A percentile compares a stretch with the other conserved stretches of the same genome.
Evolutionary conservation across 2,888 invertebrate species (phyloP).

Genomic region (Megaustenia siamemsis): DNA sequence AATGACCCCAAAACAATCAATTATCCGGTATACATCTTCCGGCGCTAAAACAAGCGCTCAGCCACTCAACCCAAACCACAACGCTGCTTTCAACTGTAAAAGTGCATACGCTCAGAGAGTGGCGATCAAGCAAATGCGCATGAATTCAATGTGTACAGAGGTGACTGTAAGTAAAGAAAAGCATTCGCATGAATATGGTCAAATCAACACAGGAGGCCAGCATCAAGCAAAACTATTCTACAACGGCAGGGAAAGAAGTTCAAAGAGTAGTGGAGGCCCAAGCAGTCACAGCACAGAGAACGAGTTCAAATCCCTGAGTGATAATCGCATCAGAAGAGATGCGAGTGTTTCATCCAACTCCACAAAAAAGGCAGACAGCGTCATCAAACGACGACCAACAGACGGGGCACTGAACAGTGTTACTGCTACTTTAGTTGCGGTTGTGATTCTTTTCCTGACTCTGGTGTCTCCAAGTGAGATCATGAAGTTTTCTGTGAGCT

Average conservation of each 20-base stretch:
- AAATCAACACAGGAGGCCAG: background rate
- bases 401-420: constrained; percentile 76
- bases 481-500: constrained; percentile 70
- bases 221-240: background rate
- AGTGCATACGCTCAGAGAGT: background rate
- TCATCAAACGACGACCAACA: constrained; percentile 54
- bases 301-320: background rate
- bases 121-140: background rate
- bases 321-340: background rate
- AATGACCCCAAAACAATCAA: constrained; percentile 52
- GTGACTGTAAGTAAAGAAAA: background rate
- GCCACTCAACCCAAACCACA: background rate
- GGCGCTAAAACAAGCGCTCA: constrained; percentile 5
- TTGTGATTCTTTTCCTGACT: constrained; percentile 75
- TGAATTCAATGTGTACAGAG: background rate
- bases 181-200: background rate
- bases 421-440: constrained; percentile 76
- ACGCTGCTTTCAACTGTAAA: background rate
- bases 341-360: background rate
- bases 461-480: constrained; percentile 78
- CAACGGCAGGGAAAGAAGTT: background rate
- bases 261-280: background rate
- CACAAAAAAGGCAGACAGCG: background rate
- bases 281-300: constrained; percentile 23
- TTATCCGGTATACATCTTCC: constrained; percentile 54